Conservation (phyloP, 2,113 vertebrate genomes). For the Sardina pilchardus region DNA sequence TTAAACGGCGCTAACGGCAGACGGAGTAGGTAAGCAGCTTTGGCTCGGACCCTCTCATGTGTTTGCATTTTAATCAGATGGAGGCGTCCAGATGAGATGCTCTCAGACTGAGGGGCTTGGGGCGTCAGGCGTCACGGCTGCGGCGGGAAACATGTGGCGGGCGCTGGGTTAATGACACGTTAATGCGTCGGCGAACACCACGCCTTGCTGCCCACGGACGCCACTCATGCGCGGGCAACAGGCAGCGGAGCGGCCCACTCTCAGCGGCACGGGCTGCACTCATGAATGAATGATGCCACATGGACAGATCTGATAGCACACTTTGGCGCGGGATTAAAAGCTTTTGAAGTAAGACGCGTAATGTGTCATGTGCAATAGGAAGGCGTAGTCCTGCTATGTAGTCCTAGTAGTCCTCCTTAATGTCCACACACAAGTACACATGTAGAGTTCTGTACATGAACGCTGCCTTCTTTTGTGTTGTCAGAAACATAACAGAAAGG, state of each 20-base stretch:
- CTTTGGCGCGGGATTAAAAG: neutral
- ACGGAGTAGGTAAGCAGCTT: slow-evolving; percentile 36
- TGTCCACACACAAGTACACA: neutral
- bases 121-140: too few relatives aligned
- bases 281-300: slow-evolving; percentile 17
- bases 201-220: neutral
- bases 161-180: neutral
- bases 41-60: slow-evolving; percentile 5
- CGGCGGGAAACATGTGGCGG: neutral
- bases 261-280: neutral
- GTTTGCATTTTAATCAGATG: slow-evolving; percentile 33
- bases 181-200: slow-evolving; percentile 15
- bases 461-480: neutral
- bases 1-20: neutral
- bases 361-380: neutral
- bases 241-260: neutral
- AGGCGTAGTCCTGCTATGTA: neutral
- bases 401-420: too few relatives aligned
- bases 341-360: neutral
- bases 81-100: neutral
- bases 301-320: neutral
- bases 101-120: neutral
- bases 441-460: neutral
- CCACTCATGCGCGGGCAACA: neutral
- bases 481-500: neutral